Evolutionary conservation across 2,888 invertebrate species (phyloP).

Genomic region (Pristionchus mayeri): DNA sequence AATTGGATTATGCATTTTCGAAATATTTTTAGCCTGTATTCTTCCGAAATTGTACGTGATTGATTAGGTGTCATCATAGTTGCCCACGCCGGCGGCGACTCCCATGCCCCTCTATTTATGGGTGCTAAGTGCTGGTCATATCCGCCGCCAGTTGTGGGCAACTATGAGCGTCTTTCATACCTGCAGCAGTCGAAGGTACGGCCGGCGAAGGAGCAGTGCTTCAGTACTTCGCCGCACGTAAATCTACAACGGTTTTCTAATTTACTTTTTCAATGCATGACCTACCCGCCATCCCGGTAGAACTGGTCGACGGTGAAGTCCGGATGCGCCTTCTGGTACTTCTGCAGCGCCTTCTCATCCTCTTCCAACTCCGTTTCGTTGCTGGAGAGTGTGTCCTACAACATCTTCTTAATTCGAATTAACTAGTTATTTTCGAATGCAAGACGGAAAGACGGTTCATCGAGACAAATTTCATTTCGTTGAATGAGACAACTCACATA

Average conservation of each 20-base stretch:
- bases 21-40: too few relatives aligned
- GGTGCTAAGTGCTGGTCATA: too few relatives aligned
- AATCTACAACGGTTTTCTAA: slow-evolving; percentile 45
- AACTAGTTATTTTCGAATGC: too few relatives aligned
- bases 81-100: too few relatives aligned
- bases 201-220: slow-evolving; percentile 70
- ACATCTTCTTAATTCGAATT: too few relatives aligned
- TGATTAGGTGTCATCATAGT: too few relatives aligned
- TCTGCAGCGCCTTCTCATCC: slow-evolving; percentile 15
- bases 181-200: slow-evolving; percentile 68
- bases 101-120: too few relatives aligned
- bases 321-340: slow-evolving; percentile 24
- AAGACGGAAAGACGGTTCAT: too few relatives aligned
- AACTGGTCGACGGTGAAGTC: slow-evolving; percentile 52
- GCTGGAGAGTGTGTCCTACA: not conserved
- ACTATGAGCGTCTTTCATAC: not conserved
- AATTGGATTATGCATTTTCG: not conserved
- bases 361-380: slow-evolving; percentile 23
- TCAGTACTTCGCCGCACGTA: slow-evolving; percentile 66
- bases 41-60: too few relatives aligned
- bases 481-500: not conserved
- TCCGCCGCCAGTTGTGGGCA: too few relatives aligned
- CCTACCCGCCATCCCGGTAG: slow-evolving; percentile 53
- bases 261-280: not conserved
- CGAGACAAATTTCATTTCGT: too few relatives aligned